Percentiles rank a stretch among this genome's conserved stretches.
phyloP scores from a whole-genome alignment of 2,797 vertebrate species.

The Macropodus opercularis region DNA sequence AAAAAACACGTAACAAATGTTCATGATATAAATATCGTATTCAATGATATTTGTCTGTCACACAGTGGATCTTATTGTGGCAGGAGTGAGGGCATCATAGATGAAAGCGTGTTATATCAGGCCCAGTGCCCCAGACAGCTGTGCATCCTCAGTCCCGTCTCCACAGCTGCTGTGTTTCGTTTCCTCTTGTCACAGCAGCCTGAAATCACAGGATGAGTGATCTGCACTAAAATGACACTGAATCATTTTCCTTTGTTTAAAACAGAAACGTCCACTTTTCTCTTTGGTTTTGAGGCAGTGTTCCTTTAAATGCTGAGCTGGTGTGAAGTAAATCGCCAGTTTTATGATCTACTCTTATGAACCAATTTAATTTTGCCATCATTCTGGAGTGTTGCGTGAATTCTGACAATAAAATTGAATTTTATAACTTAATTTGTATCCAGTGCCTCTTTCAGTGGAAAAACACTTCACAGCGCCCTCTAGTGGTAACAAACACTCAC shows the following conservation, averaged over 20 bases:
- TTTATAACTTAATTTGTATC: conserved; percentile 81
- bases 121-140: neutral
- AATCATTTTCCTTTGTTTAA: conserved; percentile 26
- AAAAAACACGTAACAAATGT: too few species aligned
- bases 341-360: conserved; percentile 68
- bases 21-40: too few species aligned
- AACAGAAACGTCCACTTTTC: conserved; percentile 19
- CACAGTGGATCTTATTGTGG: neutral
- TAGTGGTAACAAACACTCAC: conserved; percentile 41
- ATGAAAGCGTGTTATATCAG: too few species aligned
- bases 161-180: conserved; percentile 24
- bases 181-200: neutral
- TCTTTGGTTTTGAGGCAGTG: conserved; percentile 56
- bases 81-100: neutral
- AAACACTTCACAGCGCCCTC: conserved; percentile 33
- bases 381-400: conserved; percentile 84
- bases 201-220: conserved; percentile 24
- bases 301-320: conserved; percentile 59
- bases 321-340: conserved; percentile 56
- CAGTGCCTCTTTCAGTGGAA: neutral
- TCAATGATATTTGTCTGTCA: too few species aligned
- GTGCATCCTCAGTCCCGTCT: conserved; percentile 28
- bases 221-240: conserved; percentile 35
- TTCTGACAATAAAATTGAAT: conserved; percentile 89
- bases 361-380: conserved; percentile 69